Conservation (phyloP, 2,888 invertebrate genomes). For the Masnerella sp. region DNA sequence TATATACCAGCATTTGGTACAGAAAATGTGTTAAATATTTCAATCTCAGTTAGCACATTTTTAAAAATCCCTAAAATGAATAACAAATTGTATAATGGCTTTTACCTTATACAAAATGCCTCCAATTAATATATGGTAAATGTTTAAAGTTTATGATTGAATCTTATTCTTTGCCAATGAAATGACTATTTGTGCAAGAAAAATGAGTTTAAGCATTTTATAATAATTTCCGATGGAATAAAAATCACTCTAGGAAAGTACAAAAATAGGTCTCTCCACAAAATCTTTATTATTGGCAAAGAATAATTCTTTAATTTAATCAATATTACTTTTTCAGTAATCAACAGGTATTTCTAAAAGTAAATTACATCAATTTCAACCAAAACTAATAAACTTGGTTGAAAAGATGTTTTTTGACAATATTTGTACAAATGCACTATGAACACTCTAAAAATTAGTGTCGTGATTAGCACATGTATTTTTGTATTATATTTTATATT, state of each 20-base stretch:
- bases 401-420: background rate
- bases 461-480: no score
- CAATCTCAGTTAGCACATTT: no score
- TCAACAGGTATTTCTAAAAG: conserved; percentile 35
- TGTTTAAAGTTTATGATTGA: conserved; percentile 3
- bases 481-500: no score
- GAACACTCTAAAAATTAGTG: no score
- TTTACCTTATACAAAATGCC: conserved; percentile 1
- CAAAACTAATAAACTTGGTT: no score
- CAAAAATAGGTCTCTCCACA: background rate
- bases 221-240: no score
- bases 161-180: conserved; percentile 5
- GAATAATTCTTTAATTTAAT: background rate
- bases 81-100: no score
- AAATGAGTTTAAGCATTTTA: no score
- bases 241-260: background rate
- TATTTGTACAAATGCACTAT: no score
- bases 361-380: conserved; percentile 19
- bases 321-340: conserved; percentile 13
- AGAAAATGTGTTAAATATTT: no score
- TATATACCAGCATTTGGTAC: no score
- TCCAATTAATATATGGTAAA: background rate
- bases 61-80: no score
- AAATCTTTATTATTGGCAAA: conserved; percentile 2
- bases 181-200: background rate